A percentile compares a stretch with the other conserved stretches of the same genome.
These are phyloP conservation scores for Mesochorus sp. DNA, from an alignment of 2,888 invertebrate species.

Conservation along the genomic window DNA sequence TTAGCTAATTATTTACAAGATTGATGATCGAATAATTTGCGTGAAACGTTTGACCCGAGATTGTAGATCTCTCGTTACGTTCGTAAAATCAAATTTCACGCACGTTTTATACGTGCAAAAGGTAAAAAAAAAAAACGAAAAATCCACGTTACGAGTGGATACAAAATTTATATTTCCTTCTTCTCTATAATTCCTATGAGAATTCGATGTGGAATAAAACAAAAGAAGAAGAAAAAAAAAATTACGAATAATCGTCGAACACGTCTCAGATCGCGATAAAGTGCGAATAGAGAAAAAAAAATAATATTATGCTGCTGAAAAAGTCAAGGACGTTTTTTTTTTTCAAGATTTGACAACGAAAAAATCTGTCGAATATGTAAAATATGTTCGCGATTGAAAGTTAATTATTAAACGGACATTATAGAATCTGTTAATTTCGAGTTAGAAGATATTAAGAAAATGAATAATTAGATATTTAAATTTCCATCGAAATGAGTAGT, in stretches of 20 bases:
- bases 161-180: slow-evolving; percentile 34
- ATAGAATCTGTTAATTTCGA: too few species aligned
- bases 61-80: slow-evolving; percentile 51
- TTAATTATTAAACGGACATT: too few species aligned
- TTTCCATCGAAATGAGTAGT: too few species aligned
- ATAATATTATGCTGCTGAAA: slow-evolving; percentile 64
- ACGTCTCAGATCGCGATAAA: slow-evolving; percentile 44
- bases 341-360: too few species aligned
- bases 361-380: too few species aligned
- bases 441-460: too few species aligned
- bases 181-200: slow-evolving; percentile 28
- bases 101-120: too few species aligned
- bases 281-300: slow-evolving; percentile 37
- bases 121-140: neutral
- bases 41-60: slow-evolving; percentile 51
- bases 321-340: too few species aligned
- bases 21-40: slow-evolving; percentile 63
- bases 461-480: too few species aligned
- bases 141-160: slow-evolving; percentile 33
- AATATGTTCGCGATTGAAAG: too few species aligned
- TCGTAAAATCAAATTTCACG: too few species aligned
- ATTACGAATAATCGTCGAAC: slow-evolving; percentile 7
- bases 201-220: slow-evolving; percentile 8
- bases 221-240: neutral
- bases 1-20: slow-evolving; percentile 63